Percentiles rank a stretch among this genome's conserved stretches.
Conservation (phyloP, 2,888 invertebrate genomes). For the Meganola albula region DNA sequence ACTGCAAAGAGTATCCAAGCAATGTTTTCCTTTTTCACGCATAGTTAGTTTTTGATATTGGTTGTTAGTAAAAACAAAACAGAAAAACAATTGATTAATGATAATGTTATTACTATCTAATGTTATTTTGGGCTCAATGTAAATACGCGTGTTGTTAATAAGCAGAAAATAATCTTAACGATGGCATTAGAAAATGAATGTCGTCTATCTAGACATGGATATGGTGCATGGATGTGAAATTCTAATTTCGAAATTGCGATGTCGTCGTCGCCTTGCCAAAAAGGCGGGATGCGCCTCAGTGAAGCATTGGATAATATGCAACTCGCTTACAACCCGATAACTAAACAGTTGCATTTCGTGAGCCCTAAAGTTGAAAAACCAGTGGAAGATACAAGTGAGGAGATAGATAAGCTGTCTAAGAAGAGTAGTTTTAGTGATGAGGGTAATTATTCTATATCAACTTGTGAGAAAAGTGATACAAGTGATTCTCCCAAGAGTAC, state of each 20-base stretch:
- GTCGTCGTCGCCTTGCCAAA: conserved; percentile 64
- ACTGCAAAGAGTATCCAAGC: no score
- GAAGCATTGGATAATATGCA: conserved; percentile 85
- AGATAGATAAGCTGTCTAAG: conserved; percentile 66
- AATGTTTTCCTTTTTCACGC: no score
- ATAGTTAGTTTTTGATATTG: no score
- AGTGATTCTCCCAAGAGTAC: conserved; percentile 74
- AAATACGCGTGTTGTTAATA: conserved; percentile 16
- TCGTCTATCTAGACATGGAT: conserved; percentile 43
- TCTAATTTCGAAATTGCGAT: conserved; percentile 43
- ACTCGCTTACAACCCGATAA: conserved; percentile 84
- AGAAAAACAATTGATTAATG: conserved; percentile 20
- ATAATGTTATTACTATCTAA: conserved; percentile 18
- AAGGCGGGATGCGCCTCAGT: conserved; percentile 79
- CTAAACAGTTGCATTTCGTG: conserved; percentile 83
- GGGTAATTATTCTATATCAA: conserved; percentile 69
- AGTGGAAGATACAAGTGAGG: conserved; percentile 48
- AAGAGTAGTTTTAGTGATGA: conserved; percentile 75
- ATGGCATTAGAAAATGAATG: conserved; percentile 36
- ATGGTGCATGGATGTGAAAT: conserved; percentile 34
- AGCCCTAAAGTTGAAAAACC: conserved; percentile 62
- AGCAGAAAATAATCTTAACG: conserved; percentile 13
- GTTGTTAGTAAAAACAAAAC: conserved; percentile 32
- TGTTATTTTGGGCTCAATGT: conserved; percentile 9
- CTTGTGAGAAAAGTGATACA: conserved; percentile 72